Conservation (phyloP, 2,113 vertebrate species). For the Rhadina sibilatrix region DNA sequence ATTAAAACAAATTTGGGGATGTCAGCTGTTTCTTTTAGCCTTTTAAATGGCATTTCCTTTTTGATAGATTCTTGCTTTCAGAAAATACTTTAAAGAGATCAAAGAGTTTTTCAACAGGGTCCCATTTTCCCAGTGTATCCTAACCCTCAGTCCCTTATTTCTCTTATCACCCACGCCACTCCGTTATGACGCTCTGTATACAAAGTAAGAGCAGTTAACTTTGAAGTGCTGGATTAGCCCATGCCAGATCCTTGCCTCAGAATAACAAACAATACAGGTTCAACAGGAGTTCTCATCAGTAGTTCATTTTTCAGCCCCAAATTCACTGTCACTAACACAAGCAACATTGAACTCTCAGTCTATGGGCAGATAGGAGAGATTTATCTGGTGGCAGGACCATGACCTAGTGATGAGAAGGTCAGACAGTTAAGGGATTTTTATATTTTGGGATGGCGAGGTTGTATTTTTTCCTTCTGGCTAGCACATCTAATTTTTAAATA, state of each 20-base stretch:
- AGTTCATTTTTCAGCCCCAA: slow-evolving; percentile 86
- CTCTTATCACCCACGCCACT: slow-evolving; percentile 89
- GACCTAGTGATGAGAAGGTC: slow-evolving; percentile 73
- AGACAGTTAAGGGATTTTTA: slow-evolving; percentile 75
- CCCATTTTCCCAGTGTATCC: slow-evolving; percentile 80
- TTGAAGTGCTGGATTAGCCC: slow-evolving; percentile 88
- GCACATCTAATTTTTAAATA: slow-evolving; percentile 72
- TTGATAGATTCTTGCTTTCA: slow-evolving; percentile 86
- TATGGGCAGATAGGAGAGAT: slow-evolving; percentile 77
- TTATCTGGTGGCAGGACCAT: slow-evolving; percentile 79
- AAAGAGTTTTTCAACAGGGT: slow-evolving; percentile 81
- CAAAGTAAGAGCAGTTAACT: slow-evolving; percentile 83
- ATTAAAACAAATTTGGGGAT: slow-evolving; percentile 67
- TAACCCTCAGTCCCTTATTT: slow-evolving; percentile 79
- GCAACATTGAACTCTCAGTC: slow-evolving; percentile 83
- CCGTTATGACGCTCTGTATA: slow-evolving; percentile 90
- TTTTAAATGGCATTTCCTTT: slow-evolving; percentile 75
- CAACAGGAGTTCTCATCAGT: slow-evolving; percentile 84
- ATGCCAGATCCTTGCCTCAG: slow-evolving; percentile 85
- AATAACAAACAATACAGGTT: slow-evolving; percentile 90
- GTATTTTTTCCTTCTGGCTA: slow-evolving; percentile 69
- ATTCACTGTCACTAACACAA: slow-evolving; percentile 85
- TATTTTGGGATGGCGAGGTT: slow-evolving; percentile 64
- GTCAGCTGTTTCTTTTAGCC: slow-evolving; percentile 71
- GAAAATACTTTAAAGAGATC: slow-evolving; percentile 89